These are phyloP conservation scores for Cotesia typhae DNA, from an alignment of 1,140 invertebrate genomes.

Conservation along the genomic window DNA sequence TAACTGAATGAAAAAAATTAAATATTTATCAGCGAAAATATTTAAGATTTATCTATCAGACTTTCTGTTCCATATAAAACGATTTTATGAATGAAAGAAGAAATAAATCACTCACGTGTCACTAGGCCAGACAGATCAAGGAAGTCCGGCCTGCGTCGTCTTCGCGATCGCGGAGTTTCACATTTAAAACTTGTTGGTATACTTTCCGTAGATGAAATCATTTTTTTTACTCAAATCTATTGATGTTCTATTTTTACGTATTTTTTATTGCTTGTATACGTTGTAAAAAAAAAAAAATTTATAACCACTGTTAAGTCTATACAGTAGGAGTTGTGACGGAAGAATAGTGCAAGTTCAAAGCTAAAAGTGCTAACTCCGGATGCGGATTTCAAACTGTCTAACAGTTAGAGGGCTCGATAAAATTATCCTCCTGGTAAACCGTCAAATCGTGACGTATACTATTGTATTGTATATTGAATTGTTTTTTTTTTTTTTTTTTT, in stretches of 20 bases:
- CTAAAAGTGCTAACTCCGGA: conserved; percentile 1
- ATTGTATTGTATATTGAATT: too few species aligned
- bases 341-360: not conserved
- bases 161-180: conserved; percentile 48
- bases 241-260: not conserved
- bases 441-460: conserved; percentile 10
- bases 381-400: conserved; percentile 22
- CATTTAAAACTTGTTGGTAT: conserved; percentile 47
- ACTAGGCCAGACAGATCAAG: conserved; percentile 54
- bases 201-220: conserved; percentile 21
- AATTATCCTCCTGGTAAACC: conserved; percentile 4
- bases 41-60: not conserved
- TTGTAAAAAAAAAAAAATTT: not conserved
- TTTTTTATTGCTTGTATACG: not conserved
- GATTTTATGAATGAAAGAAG: not conserved
- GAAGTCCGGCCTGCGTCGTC: conserved; percentile 54
- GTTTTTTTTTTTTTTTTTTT: conserved; percentile 33
- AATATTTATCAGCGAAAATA: not conserved
- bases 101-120: conserved; percentile 44
- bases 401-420: conserved; percentile 10
- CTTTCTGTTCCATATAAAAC: not conserved
- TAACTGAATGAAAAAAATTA: not conserved
- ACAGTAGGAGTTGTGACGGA: not conserved
- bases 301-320: not conserved
- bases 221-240: not conserved